A percentile compares a stretch with the other conserved stretches of the same genome.
phyloP scores from a whole-genome alignment of 2,797 vertebrate genomes.

The Pantherophis alleghaniensis region DNA sequence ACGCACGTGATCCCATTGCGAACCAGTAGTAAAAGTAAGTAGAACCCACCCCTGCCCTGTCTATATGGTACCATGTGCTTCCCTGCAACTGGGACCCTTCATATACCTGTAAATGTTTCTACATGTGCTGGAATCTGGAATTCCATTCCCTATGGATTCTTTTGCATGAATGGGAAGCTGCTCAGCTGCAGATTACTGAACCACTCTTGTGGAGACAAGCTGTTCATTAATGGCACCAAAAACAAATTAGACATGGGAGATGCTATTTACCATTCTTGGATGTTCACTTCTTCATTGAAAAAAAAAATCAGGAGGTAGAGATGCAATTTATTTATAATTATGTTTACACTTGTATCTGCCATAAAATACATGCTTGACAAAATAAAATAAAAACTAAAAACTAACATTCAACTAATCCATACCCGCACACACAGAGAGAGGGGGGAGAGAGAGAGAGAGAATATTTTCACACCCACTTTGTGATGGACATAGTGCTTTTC shows the following conservation, averaged over 20 bases:
- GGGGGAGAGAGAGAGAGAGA: no score
- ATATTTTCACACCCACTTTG: not conserved
- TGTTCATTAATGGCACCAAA: not conserved
- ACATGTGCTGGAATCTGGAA: not conserved
- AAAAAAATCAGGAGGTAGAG: not conserved
- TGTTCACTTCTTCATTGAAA: not conserved
- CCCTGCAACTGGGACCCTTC: not conserved
- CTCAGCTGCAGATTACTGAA: not conserved
- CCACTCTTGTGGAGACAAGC: not conserved
- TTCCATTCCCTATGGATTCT: not conserved
- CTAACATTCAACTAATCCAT: no score
- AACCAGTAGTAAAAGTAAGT: no score
- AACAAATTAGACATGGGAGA: not conserved
- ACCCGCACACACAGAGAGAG: accelerated
- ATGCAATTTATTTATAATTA: not conserved
- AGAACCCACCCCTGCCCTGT: not conserved
- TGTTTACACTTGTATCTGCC: no score
- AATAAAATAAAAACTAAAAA: no score
- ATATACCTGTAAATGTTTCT: not conserved
- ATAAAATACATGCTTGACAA: no score
- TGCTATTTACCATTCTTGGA: not conserved
- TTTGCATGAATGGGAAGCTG: not conserved
- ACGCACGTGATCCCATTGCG: accelerated
- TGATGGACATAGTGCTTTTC: not conserved
- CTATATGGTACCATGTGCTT: not conserved